These are phyloP conservation scores for Lacerta agilis DNA, from an alignment of 2,797 vertebrate species.

Conservation along the genomic window DNA sequence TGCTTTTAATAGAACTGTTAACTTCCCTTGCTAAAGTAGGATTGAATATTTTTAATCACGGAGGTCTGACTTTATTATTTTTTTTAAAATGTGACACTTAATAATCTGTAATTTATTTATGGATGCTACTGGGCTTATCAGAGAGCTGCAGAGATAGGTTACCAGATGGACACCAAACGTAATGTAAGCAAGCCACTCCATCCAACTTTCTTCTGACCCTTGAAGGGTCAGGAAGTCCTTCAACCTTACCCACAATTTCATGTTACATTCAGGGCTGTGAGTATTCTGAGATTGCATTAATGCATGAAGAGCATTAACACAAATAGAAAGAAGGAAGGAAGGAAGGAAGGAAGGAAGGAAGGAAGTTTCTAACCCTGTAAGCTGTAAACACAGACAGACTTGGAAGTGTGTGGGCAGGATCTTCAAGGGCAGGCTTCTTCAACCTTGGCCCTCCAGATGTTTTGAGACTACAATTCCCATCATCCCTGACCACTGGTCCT, in stretches of 20 bases:
- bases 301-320: background rate
- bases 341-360: background rate
- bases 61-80: slow-evolving; percentile 31
- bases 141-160: slow-evolving; percentile 4
- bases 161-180: background rate
- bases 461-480: too few relatives aligned
- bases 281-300: background rate
- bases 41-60: slow-evolving; percentile 36
- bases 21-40: slow-evolving; percentile 7
- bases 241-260: background rate
- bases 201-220: background rate
- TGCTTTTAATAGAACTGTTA: slow-evolving; percentile 17
- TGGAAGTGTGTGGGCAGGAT: background rate
- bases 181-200: background rate
- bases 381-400: background rate
- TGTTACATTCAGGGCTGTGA: background rate
- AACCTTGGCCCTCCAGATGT: too few relatives aligned
- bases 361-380: background rate
- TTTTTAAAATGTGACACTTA: background rate
- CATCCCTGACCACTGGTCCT: too few relatives aligned
- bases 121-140: slow-evolving; percentile 5
- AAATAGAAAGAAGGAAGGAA: background rate
- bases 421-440: too few relatives aligned
- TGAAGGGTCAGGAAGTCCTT: too few relatives aligned
- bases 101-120: slow-evolving; percentile 23